Evolutionary conservation across 2,113 vertebrate species (phyloP).

Genomic region (Halcyon senegalensis): DNA sequence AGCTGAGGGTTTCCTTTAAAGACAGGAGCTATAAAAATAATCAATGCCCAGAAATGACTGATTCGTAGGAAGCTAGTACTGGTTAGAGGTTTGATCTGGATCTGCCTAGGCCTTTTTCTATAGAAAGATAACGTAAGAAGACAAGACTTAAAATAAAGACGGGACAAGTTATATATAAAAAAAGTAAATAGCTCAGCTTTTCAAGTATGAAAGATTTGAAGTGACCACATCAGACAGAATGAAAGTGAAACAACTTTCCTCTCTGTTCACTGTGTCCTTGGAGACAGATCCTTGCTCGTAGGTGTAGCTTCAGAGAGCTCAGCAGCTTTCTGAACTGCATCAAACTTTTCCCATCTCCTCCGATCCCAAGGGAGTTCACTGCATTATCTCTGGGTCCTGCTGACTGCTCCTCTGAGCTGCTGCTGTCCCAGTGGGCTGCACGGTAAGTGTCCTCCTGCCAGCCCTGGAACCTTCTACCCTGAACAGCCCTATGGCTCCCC

Average conservation of each 20-base stretch:
- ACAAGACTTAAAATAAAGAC: neutral
- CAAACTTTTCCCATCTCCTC: neutral
- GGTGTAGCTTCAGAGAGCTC: neutral
- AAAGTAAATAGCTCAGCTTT: neutral
- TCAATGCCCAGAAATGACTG: neutral
- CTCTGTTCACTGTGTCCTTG: neutral
- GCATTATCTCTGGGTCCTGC: neutral
- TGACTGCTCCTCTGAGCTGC: neutral
- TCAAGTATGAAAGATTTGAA: neutral
- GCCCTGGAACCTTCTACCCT: neutral
- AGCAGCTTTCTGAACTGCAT: neutral
- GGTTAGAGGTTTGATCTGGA: neutral
- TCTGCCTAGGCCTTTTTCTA: neutral
- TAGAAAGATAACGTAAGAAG: neutral
- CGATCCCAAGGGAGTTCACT: neutral
- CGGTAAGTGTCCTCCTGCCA: neutral
- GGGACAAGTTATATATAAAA: neutral
- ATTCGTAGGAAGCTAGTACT: neutral
- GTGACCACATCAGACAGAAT: neutral
- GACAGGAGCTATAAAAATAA: neutral
- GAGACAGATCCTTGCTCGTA: neutral
- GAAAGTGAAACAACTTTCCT: neutral
- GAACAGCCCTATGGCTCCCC: neutral
- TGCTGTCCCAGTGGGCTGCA: neutral
- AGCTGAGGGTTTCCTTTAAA: neutral